These are phyloP conservation scores for Vulpes vulpes DNA, from an alignment of 2,113 vertebrate genomes.

Conservation along the genomic window DNA sequence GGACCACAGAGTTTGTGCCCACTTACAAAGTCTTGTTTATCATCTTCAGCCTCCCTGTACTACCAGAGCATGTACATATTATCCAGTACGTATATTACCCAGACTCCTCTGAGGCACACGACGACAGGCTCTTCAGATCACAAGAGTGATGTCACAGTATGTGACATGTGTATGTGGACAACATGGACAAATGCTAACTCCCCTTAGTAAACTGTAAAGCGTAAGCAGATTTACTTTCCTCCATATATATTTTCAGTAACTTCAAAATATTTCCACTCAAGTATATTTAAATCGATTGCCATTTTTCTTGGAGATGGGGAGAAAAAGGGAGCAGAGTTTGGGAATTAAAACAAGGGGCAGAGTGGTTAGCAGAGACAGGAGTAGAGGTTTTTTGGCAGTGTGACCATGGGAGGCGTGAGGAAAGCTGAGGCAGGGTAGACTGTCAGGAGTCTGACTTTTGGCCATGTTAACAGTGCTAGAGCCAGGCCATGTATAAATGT, in stretches of 20 bases:
- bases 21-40: background rate
- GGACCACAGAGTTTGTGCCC: background rate
- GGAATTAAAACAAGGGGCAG: background rate
- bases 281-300: background rate
- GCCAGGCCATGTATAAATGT: background rate
- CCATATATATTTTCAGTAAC: background rate
- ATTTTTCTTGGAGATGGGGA: background rate
- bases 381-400: background rate
- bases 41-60: background rate
- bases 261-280: background rate
- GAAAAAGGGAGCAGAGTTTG: background rate
- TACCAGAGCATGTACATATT: background rate
- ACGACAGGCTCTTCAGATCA: background rate
- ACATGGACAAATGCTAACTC: background rate
- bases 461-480: background rate
- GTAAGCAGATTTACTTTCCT: background rate
- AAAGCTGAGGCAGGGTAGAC: background rate
- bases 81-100: background rate
- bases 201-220: background rate
- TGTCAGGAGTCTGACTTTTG: background rate
- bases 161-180: background rate
- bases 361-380: background rate
- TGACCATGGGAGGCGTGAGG: background rate
- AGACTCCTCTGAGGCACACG: background rate
- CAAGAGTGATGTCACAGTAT: background rate